Evolutionary conservation across 2,113 vertebrate species (phyloP).

Genomic region (Mionectes macconnelli): DNA sequence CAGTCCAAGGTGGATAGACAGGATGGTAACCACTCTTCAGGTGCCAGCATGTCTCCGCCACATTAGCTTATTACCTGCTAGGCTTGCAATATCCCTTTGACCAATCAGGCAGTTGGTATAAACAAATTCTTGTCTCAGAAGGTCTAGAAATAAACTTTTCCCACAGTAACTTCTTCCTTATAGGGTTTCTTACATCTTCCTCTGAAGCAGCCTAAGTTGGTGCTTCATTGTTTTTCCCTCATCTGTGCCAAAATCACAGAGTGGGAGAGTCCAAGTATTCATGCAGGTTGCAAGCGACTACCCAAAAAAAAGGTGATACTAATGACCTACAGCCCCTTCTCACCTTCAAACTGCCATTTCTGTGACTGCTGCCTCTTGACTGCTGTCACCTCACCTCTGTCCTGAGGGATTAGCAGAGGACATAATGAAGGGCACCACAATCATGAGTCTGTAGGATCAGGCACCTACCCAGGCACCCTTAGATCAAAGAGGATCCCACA

Average conservation of each 20-base stretch:
- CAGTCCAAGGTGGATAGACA: neutral
- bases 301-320: neutral
- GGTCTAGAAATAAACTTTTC: neutral
- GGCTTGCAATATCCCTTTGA: neutral
- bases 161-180: neutral
- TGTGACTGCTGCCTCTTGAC: neutral
- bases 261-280: neutral
- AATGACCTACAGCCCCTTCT: neutral
- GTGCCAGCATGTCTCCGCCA: neutral
- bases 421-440: neutral
- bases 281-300: neutral
- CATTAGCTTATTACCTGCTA: neutral
- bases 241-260: neutral
- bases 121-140: neutral
- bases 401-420: neutral
- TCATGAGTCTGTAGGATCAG: neutral
- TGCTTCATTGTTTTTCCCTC: neutral
- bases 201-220: neutral
- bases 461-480: neutral
- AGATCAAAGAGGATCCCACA: neutral
- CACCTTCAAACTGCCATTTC: neutral
- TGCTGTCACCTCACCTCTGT: neutral
- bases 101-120: neutral
- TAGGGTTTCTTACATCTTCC: neutral
- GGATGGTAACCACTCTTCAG: neutral